These are phyloP conservation scores for Ceratina australensis DNA, from an alignment of 1,140 invertebrate genomes.

Conservation along the genomic window DNA sequence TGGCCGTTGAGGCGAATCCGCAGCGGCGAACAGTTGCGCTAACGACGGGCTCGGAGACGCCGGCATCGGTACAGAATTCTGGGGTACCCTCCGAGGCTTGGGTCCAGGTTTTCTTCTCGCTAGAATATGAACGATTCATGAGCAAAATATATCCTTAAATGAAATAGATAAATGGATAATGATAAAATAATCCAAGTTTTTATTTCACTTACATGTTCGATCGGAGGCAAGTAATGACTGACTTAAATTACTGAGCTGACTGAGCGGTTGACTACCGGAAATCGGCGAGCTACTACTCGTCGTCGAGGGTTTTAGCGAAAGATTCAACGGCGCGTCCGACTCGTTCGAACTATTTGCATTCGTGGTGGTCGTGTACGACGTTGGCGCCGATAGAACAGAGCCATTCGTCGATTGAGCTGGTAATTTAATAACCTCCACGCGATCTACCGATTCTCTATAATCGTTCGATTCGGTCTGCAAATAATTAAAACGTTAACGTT, in stretches of 20 bases:
- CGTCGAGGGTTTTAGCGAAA: conserved; percentile 87
- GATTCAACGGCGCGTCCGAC: conserved; percentile 88
- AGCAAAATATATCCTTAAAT: too few species aligned
- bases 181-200: too few species aligned
- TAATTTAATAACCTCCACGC: conserved; percentile 89
- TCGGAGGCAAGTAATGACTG: conserved; percentile 78
- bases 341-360: conserved; percentile 77
- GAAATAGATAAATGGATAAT: too few species aligned
- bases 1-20: conserved; percentile 81
- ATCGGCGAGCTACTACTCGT: conserved; percentile 75
- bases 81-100: conserved; percentile 84
- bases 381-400: conserved; percentile 75
- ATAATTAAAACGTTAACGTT: conserved; percentile 12
- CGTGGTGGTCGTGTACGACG: conserved; percentile 74
- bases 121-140: conserved; percentile 56
- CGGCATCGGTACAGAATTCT: conserved; percentile 79
- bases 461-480: conserved; percentile 72
- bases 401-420: conserved; percentile 81
- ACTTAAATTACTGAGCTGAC: conserved; percentile 81
- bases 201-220: conserved; percentile 79
- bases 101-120: conserved; percentile 87
- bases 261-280: conserved; percentile 78
- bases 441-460: conserved; percentile 79
- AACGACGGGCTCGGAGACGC: conserved; percentile 80
- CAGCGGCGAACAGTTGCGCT: conserved; percentile 80